phyloP scores from a whole-genome alignment of 2,888 invertebrate genomes.

The Criorhina ranunculi region DNA sequence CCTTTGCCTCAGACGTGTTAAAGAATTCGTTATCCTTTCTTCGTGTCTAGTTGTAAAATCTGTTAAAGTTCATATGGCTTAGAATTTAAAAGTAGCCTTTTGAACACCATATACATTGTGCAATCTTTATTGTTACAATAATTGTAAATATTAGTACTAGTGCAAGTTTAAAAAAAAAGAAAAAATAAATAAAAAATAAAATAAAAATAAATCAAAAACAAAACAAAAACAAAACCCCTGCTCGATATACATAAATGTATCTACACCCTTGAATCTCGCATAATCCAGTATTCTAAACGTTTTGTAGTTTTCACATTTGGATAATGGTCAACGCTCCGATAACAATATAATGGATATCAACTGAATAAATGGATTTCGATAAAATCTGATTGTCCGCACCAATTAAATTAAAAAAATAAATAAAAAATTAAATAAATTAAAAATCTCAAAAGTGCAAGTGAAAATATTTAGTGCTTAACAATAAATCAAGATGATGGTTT shows the following conservation, averaged over 20 bases:
- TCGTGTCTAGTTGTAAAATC: slow-evolving; percentile 84
- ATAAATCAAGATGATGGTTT: slow-evolving; percentile 42
- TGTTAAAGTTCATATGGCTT: slow-evolving; percentile 83
- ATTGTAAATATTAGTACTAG: slow-evolving; percentile 70
- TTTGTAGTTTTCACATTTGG: slow-evolving; percentile 64
- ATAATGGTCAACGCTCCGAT: slow-evolving; percentile 63
- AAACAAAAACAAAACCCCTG: slow-evolving; percentile 16
- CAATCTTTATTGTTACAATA: slow-evolving; percentile 69
- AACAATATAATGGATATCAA: slow-evolving; percentile 64
- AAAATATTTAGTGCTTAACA: slow-evolving; percentile 39
- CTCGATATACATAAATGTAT: slow-evolving; percentile 22
- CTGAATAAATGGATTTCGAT: slow-evolving; percentile 40
- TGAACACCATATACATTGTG: slow-evolving; percentile 63
- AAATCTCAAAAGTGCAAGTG: slow-evolving; percentile 7
- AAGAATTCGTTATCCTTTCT: slow-evolving; percentile 84
- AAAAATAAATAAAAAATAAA: too few relatives aligned
- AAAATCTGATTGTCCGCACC: slow-evolving; percentile 4
- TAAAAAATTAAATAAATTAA: background rate
- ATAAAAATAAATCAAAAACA: too few relatives aligned
- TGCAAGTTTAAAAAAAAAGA: slow-evolving; percentile 61
- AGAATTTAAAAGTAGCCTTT: slow-evolving; percentile 68
- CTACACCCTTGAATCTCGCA: slow-evolving; percentile 20
- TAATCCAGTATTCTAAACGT: slow-evolving; percentile 61
- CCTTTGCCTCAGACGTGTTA: slow-evolving; percentile 77
- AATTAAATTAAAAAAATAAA: slow-evolving; percentile 18